A percentile compares a stretch with the other conserved stretches of the same genome.
Evolutionary conservation across 2,113 vertebrate genomes (phyloP).

Genomic region (Pluvialis apricaria): DNA sequence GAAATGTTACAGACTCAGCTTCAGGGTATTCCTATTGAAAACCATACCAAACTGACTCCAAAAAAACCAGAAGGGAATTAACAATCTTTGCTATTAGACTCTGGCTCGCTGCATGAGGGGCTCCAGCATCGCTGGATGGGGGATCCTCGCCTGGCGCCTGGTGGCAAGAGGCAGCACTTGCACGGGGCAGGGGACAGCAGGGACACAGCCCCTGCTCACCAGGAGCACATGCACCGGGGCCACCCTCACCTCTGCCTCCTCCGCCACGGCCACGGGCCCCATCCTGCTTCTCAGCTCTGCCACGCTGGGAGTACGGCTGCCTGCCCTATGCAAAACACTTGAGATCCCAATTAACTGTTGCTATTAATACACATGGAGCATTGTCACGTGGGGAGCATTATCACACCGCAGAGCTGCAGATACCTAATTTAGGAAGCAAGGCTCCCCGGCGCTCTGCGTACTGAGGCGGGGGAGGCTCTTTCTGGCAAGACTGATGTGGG

Average conservation of each 20-base stretch:
- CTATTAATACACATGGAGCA: conserved; percentile 25
- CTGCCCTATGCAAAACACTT: neutral
- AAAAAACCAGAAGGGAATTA: neutral
- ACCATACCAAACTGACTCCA: neutral
- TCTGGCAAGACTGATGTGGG: neutral
- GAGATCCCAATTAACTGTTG: conserved; percentile 12
- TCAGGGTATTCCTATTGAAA: neutral
- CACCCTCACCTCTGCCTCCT: neutral
- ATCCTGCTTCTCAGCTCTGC: neutral
- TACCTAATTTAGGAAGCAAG: conserved; percentile 3
- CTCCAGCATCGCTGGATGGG: neutral
- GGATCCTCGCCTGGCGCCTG: neutral
- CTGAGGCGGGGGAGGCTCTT: neutral
- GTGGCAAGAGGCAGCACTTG: neutral
- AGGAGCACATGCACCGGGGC: fast-evolving
- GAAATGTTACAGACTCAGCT: neutral
- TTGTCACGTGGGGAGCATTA: neutral
- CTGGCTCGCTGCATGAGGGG: neutral
- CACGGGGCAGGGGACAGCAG: neutral
- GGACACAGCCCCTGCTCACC: neutral
- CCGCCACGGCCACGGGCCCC: fast-evolving
- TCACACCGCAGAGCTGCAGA: neutral
- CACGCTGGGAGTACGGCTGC: neutral
- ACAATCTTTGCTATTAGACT: neutral
- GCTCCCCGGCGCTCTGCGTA: neutral